phyloP scores from a whole-genome alignment of 1,140 invertebrate species.

The Spodoptera litura region DNA sequence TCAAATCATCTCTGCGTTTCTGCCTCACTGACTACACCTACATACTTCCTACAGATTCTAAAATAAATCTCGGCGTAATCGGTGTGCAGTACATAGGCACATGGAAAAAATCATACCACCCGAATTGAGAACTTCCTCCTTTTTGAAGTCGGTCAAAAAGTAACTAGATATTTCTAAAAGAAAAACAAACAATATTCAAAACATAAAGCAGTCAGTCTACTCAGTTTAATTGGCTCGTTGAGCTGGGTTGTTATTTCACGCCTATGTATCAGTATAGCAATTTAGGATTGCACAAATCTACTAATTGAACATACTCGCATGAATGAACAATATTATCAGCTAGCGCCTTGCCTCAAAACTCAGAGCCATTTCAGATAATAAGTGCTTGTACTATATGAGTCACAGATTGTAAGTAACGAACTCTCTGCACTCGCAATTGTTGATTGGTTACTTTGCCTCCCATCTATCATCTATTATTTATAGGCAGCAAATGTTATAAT shows the following conservation, averaged over 20 bases:
- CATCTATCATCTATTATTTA: too few species aligned
- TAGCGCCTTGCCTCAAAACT: constrained; percentile 28
- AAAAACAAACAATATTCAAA: constrained; percentile 14
- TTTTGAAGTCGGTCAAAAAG: neutral
- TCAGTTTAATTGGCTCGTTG: constrained; percentile 41
- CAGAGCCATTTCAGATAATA: constrained; percentile 22
- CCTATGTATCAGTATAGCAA: constrained; percentile 42
- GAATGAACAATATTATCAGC: constrained; percentile 40
- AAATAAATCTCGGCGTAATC: neutral
- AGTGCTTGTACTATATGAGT: constrained; percentile 7
- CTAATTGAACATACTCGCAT: constrained; percentile 38
- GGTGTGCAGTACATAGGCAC: too few species aligned
- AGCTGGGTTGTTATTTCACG: constrained; percentile 34
- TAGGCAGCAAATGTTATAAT: neutral
- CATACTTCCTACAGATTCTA: neutral
- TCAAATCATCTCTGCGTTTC: constrained; percentile 48
- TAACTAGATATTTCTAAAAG: neutral
- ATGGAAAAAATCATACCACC: too few species aligned
- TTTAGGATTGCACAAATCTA: constrained; percentile 41
- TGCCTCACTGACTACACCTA: constrained; percentile 31
- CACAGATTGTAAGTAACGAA: constrained; percentile 12
- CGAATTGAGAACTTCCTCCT: too few species aligned
- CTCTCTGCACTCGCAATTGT: neutral
- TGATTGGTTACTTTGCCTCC: neutral
- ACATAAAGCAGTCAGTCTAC: constrained; percentile 5